phyloP scores from a whole-genome alignment of 2,888 invertebrate genomes.

The Drosophila acutilabella region DNA sequence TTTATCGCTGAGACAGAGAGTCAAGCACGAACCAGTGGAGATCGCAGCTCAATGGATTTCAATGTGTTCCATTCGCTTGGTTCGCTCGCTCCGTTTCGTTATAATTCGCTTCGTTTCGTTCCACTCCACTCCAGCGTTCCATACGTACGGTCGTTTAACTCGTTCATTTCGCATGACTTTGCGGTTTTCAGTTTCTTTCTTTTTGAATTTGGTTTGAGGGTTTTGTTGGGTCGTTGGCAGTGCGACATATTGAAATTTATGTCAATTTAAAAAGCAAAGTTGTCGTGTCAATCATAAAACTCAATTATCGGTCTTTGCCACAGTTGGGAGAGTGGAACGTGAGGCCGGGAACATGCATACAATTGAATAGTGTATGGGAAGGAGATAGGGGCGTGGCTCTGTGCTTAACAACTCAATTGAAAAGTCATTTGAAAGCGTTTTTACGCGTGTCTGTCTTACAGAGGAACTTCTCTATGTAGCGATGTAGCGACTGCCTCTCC shows the following conservation, averaged over 20 bases:
- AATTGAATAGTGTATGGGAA: slow-evolving; percentile 3
- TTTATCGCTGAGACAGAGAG: slow-evolving; percentile 80
- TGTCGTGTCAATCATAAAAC: slow-evolving; percentile 82
- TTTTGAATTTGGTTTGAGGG: slow-evolving; percentile 24
- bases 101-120: not conserved
- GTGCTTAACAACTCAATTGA: slow-evolving; percentile 76
- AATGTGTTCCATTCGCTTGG: slow-evolving; percentile 44
- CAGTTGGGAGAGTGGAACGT: slow-evolving; percentile 5
- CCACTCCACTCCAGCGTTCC: slow-evolving; percentile 5
- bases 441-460: slow-evolving; percentile 69
- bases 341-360: not conserved
- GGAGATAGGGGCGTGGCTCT: slow-evolving; percentile 13
- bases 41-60: slow-evolving; percentile 53
- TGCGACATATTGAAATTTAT: slow-evolving; percentile 83
- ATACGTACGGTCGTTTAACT: slow-evolving; percentile 37
- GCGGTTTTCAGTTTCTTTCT: slow-evolving; percentile 23
- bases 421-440: slow-evolving; percentile 72
- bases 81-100: slow-evolving; percentile 20
- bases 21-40: slow-evolving; percentile 33
- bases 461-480: not conserved
- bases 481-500: not conserved
- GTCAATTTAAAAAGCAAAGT: slow-evolving; percentile 82
- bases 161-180: slow-evolving; percentile 43
- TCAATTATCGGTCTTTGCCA: slow-evolving; percentile 70
- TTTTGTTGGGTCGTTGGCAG: slow-evolving; percentile 49